Base-by-base conservation (phyloP, 2,113 vertebrate genomes). In the Suncus etruscus region DNA sequence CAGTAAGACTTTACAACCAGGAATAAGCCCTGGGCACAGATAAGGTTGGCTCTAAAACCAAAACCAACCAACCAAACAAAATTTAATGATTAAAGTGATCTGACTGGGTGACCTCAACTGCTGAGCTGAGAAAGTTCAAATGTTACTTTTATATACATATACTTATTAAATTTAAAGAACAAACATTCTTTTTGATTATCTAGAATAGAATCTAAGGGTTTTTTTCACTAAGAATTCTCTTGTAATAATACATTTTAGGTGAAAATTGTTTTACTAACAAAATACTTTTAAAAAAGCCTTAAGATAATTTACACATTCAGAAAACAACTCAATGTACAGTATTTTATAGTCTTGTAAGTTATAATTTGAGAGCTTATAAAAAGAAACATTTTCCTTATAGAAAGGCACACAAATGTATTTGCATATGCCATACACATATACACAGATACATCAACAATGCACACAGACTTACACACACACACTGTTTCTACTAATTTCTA, bases 101-200 rank as follows among this genome's bases (percentile, higher is more conserved):
- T 58, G 16, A 1, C 10, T 29, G 81, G 54, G 8, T 72, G 24
- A 1, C 11, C 22, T 83, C 39, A 85, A 48, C 72, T 9, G 6
- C 20, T 79, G 29, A 89, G 15, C 39, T 82, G 2, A 70, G 69
- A 16, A 91, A 10, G 10, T 0, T 10, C 70, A 91, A 70, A 75
- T 0, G 54, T 7, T 72, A 8, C 47, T 54, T 80, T 3, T 86
- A 1, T 31, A 14, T 29, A 47, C 29, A 76, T 2, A 82, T 0
- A 74, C 39, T 47, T 47, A 16, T 2, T 8, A 80, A 4, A 29
- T 74, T 89, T 69, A 11, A 85, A 90, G 73, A 79, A 18, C 66
- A 69, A 75, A 58, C 76, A 69, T 31, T 83, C 4, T 7, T 75
- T 94, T 86, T 69, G 15, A 58, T 90, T 68, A 50, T 18, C 11